Evolutionary conservation across 2,888 invertebrate species (phyloP).

Genomic region (Erpobdella octoculata): DNA sequence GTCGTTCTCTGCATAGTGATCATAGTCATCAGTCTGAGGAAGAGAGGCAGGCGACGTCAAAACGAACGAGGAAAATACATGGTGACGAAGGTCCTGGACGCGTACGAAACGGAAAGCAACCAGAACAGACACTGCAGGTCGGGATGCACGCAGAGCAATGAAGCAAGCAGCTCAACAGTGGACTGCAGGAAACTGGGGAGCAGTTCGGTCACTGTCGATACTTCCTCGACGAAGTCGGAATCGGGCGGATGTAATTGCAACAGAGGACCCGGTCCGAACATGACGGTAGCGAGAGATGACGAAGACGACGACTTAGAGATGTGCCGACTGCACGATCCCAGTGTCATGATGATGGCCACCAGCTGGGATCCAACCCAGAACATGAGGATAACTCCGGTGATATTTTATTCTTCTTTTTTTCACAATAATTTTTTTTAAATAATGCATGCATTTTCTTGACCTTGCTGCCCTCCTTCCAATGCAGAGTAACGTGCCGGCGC

Average conservation of each 20-base stretch:
- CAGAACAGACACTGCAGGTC: constrained; percentile 17
- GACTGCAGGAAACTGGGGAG: constrained; percentile 23
- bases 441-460: too few relatives aligned
- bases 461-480: too few relatives aligned
- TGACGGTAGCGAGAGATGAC: background rate
- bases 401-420: background rate
- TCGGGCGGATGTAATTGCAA: constrained; percentile 21
- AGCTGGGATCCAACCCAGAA: constrained; percentile 25
- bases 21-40: constrained; percentile 23
- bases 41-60: constrained; percentile 1
- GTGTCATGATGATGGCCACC: constrained; percentile 14
- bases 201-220: constrained; percentile 25
- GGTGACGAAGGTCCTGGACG: constrained; percentile 20
- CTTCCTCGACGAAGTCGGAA: constrained; percentile 18
- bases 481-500: constrained; percentile 1
- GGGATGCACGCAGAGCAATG: constrained; percentile 5
- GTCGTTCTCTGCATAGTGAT: constrained; percentile 22
- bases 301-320: constrained; percentile 22
- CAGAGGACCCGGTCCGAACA: background rate
- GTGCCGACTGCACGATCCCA: constrained; percentile 22
- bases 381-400: constrained; percentile 23
- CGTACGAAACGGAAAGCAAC: constrained; percentile 14
- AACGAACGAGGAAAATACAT: constrained; percentile 25
- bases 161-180: constrained; percentile 14
- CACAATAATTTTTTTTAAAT: background rate